Evolutionary conservation across 23 tunicate species (phyloP).

Genomic region (Styela clava): DNA sequence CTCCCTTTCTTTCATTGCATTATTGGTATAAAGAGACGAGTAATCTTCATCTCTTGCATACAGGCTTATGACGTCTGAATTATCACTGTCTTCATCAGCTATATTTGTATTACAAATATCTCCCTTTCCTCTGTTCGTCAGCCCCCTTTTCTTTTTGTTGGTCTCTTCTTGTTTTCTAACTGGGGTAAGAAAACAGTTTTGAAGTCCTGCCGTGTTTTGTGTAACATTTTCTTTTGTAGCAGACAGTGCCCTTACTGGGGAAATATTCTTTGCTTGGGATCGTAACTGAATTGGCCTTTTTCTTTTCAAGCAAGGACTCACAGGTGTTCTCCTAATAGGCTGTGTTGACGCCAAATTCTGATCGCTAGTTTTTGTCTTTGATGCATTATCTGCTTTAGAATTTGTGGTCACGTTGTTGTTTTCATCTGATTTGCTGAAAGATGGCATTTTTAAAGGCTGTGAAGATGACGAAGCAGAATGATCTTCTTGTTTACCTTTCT

Average conservation of each 20-base stretch:
- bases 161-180: not conserved
- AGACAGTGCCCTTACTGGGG: not conserved
- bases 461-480: not conserved
- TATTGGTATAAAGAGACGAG: not conserved
- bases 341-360: not conserved
- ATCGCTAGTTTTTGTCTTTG: not conserved
- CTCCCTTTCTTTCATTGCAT: not conserved
- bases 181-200: not conserved
- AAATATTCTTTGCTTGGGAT: not conserved
- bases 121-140: no score
- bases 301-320: not conserved
- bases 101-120: not conserved
- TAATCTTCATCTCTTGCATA: conserved; percentile 27
- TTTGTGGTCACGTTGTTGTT: not conserved
- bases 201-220: not conserved
- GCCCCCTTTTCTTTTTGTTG: not conserved
- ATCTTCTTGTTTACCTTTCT: not conserved
- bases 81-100: not conserved
- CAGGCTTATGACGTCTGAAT: conserved; percentile 5
- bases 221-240: not conserved
- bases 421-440: not conserved
- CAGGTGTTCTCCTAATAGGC: not conserved
- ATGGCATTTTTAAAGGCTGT: not conserved
- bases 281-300: not conserved
- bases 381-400: not conserved